Evolutionary conservation across 2,113 vertebrate genomes (phyloP).

Genomic region (Psettodes erumei): DNA sequence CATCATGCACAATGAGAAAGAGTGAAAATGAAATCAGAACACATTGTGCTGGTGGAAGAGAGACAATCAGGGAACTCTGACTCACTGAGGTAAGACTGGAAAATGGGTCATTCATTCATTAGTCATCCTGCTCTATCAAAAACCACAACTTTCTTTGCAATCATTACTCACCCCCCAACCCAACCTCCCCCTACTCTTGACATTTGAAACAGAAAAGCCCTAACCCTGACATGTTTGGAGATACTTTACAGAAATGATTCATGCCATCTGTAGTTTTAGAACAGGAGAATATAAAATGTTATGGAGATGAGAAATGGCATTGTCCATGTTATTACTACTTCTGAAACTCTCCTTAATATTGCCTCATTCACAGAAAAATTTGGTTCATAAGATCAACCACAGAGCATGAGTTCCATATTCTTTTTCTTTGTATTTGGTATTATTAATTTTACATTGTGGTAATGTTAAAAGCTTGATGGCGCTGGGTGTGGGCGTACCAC

Average conservation of each 20-base stretch:
- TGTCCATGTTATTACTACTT: conserved; percentile 12
- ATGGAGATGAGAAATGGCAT: conserved; percentile 5
- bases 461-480: background rate
- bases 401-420: conserved; percentile 6
- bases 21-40: conserved; percentile 50
- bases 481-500: background rate
- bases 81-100: conserved; percentile 2
- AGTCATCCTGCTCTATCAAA: conserved; percentile 26
- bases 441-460: conserved; percentile 7
- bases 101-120: conserved; percentile 54
- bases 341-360: conserved; percentile 37
- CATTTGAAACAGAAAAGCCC: background rate
- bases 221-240: background rate
- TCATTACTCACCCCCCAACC: background rate
- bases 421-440: background rate
- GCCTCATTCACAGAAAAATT: conserved; percentile 26
- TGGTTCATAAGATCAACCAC: conserved; percentile 18
- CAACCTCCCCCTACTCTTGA: background rate
- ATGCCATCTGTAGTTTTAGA: conserved; percentile 33
- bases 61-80: conserved; percentile 41
- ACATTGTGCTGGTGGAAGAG: conserved; percentile 42
- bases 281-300: conserved; percentile 12
- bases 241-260: conserved; percentile 32
- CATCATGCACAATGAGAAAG: conserved; percentile 16
- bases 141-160: conserved; percentile 13